Percentiles rank a stretch among this genome's conserved stretches.
These are phyloP conservation scores for Pocillopora meandrina DNA, from an alignment of 92 coral and sea anemone genomes.

Conservation along the genomic window DNA sequence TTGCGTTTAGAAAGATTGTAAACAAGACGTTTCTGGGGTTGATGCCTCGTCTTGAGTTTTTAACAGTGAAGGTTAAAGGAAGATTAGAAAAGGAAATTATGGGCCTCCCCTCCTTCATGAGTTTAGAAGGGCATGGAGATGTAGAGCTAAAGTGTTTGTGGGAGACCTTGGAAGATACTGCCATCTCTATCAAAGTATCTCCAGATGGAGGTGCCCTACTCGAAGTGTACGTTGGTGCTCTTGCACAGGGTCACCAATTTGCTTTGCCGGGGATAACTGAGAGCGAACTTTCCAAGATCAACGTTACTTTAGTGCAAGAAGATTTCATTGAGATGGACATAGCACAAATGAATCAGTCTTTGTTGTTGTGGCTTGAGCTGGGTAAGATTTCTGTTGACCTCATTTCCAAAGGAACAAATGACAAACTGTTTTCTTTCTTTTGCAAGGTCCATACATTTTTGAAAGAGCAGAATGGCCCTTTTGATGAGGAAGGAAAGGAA, in stretches of 20 bases:
- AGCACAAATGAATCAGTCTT: constrained; percentile 16
- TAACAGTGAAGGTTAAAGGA: background rate
- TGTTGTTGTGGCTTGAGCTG: constrained; percentile 22
- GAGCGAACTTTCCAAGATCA: background rate
- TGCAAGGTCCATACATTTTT: background rate
- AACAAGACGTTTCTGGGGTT: constrained; percentile 7
- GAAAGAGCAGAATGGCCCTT: background rate
- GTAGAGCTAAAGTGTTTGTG: constrained; percentile 35
- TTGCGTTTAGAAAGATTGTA: constrained; percentile 1
- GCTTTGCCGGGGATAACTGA: constrained; percentile 18
- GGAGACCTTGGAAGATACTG: constrained; percentile 24
- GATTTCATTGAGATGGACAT: constrained; percentile 33
- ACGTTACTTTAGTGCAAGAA: constrained; percentile 4
- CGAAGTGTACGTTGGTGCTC: constrained; percentile 9
- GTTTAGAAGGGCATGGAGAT: background rate
- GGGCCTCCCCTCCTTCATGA: constrained; percentile 5
- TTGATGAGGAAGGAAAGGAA: constrained; percentile 21
- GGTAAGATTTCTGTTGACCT: constrained; percentile 30
- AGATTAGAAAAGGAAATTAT: constrained; percentile 21
- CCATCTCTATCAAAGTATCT: background rate
- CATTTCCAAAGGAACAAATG: background rate
- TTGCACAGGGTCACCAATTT: constrained; percentile 29
- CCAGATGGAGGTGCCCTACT: background rate
- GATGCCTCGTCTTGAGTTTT: constrained; percentile 25
- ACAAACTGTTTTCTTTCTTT: constrained; percentile 4